Base-by-base conservation (phyloP, 1,140 invertebrate genomes). In the Psilanteris sp. region DNA sequence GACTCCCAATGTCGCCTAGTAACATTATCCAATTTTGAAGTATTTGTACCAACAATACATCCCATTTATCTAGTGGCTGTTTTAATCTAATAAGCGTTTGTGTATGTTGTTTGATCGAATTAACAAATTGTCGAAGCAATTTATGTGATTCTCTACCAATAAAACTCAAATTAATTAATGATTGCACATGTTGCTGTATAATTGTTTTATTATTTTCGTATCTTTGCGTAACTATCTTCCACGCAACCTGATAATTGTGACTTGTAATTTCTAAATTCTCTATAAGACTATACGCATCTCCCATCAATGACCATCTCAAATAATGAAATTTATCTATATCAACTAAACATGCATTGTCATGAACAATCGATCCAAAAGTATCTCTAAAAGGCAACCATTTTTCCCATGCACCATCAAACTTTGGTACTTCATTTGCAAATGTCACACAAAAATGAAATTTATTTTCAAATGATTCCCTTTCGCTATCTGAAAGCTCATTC, bases 341-440 rank as follows among this genome's bases (percentile, higher is more conserved):
- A 2, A 39, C 27, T 7, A 84, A 48, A 1, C 37, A 26, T 2
- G 55, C 31, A 22, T 81, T 73, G 10, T 79, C 70, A 54, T 85
- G 59, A 10, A 84, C 74, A 0, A 83, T 39, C 36, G 77, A 55
- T 0, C 34, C 13, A 48, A 84, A 85, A 0, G 76, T 37, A 43
- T 83, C 68, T 24, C 73, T 59, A 36, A 85, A 84, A 3, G 76
- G 48, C 7, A 79, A 62, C 82, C 82, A 85, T 22, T 79, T 41
- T 27, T 41, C 70, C 41, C 79, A 79, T 26, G 57, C 57, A 2
- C 80, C 82, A 4, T 50, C 59, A 46, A 83, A 85, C 31, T 79
- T 76, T 4, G 79, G 79, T 4, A 83, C 44, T 4, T 48, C 15
- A 1, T 13, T 27, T 4, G 43, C 27, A 14, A 20, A 32, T 20